phyloP scores from a whole-genome alignment of 2,113 vertebrate genomes.

The Hyperopisus bebe region DNA sequence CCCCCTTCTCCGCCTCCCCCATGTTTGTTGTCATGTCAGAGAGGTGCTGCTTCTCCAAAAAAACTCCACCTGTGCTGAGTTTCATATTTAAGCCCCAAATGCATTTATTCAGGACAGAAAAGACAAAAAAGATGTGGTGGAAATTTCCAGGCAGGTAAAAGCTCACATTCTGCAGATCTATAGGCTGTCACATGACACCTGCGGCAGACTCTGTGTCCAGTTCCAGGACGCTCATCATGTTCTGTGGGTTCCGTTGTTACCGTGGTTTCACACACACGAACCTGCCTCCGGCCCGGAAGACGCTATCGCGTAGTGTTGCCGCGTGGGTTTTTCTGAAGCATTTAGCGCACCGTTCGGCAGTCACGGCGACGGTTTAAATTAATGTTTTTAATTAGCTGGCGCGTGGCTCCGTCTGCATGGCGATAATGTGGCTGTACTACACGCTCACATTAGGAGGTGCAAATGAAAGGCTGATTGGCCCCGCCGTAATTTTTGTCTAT shows the following conservation, averaged over 20 bases:
- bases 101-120: not conserved
- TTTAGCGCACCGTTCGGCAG: not conserved
- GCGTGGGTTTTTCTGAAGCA: not conserved
- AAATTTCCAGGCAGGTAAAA: not conserved
- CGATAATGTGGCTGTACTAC: not conserved
- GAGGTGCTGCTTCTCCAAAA: not conserved
- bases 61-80: not conserved
- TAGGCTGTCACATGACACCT: not conserved
- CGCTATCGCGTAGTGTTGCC: not conserved
- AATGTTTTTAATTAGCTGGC: constrained; percentile 2
- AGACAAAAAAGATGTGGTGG: not conserved
- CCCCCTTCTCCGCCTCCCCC: not conserved
- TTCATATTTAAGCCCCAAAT: not conserved
- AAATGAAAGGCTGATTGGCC: not conserved
- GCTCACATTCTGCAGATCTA: not conserved
- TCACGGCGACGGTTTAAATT: constrained; percentile 5
- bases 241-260: not conserved
- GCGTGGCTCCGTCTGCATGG: not conserved
- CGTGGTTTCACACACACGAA: not conserved
- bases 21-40: not conserved
- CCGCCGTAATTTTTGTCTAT: not conserved
- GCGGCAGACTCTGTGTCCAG: not conserved
- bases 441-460: not conserved
- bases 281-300: not conserved
- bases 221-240: not conserved